Percentiles rank a stretch among this genome's conserved stretches.
phyloP scores from a whole-genome alignment of 2,113 vertebrate species.

The western clawed frog (Xenopus tropicalis) region UCB_Xtro_10.0 CM004447.2:132408501-132409000 shows the following conservation, averaged over 20 bases:
- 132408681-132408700: constrained; percentile 87
- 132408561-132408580: constrained; percentile 98
- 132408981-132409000: constrained; percentile 38
- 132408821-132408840: constrained; percentile 89
- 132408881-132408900: constrained; percentile 91
- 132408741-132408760: constrained; percentile 92
- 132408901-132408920: constrained; percentile 85
- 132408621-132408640: constrained; percentile 98
- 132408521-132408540: constrained; percentile 98
- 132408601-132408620: constrained; percentile 96
- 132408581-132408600: constrained; percentile 97
- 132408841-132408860: constrained; percentile 86
- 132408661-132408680: constrained; percentile 81
- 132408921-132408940: constrained; percentile 58
- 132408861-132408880: constrained; percentile 81
- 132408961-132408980: constrained; percentile 1
- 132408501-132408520: constrained; percentile 97
- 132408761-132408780: constrained; percentile 97
- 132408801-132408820: constrained; percentile 60
- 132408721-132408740: constrained; percentile 86
- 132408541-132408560: constrained; percentile 99
- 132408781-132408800: constrained; percentile 57
- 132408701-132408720: constrained; percentile 88
- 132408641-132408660: constrained; percentile 94
- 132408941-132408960: constrained; percentile 53